A percentile compares a stretch with the other conserved stretches of the same genome.
phyloP scores from a whole-genome alignment of 2,797 vertebrate species.

The Chloroceryle amazona region DNA sequence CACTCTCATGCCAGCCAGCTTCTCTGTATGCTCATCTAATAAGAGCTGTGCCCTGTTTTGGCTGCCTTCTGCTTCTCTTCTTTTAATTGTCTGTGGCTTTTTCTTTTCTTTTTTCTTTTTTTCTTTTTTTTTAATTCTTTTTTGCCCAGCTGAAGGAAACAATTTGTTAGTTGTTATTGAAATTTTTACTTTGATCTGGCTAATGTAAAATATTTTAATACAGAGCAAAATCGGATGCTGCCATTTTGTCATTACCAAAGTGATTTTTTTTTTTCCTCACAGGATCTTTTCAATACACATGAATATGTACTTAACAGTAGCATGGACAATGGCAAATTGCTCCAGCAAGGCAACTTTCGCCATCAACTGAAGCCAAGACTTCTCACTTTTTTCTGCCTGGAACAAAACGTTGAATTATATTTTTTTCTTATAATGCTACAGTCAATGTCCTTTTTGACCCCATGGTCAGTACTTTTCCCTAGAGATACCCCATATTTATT shows the following conservation, averaged over 20 bases:
- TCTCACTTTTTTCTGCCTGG: not conserved
- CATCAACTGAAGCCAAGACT: not conserved
- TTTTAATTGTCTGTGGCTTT: slow-evolving; percentile 15
- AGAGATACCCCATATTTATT: not conserved
- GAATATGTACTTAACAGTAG: not conserved
- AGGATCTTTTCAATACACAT: not conserved
- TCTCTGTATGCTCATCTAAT: slow-evolving; percentile 10
- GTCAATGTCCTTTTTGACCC: not conserved
- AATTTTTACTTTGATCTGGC: slow-evolving; percentile 45
- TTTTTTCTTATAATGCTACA: not conserved
- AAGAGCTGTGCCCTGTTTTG: not conserved
- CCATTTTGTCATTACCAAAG: not conserved
- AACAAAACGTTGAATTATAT: not conserved
- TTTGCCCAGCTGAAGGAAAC: slow-evolving; percentile 16
- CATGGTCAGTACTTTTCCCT: not conserved
- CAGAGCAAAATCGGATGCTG: not conserved
- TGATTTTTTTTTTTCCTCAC: not conserved
- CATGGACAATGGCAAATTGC: not conserved
- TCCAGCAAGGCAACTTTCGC: not conserved
- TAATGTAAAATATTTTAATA: slow-evolving; percentile 27
- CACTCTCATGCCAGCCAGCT: not conserved
- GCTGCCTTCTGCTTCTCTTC: not conserved
- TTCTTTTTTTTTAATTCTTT: slow-evolving; percentile 17
- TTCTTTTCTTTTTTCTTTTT: not conserved
- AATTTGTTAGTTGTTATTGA: slow-evolving; percentile 12